Evolutionary conservation across 2,888 invertebrate species (phyloP), one percentile per base, ranked within the genome.

Genomic region (Hirtodrosophila histrioides): DNA sequence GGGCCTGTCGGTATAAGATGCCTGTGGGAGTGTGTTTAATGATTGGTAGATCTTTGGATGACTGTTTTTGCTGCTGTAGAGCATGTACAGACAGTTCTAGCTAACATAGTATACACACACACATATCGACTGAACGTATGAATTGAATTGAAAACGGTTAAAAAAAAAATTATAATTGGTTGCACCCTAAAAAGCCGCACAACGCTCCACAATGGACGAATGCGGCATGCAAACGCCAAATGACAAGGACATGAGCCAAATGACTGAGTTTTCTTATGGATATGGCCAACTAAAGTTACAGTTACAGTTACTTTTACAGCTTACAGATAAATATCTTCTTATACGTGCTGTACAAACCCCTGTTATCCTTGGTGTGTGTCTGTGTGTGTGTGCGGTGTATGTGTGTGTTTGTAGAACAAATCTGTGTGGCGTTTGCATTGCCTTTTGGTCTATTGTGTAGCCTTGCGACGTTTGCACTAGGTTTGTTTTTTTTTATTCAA

Each of bases 381-480:
- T 57, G 31, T 53, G 40, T 3, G 4, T 36, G 29, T 58, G 17
- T 17, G 17, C 17, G 17, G 17, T 17, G 17, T 17, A 17, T 17
- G 17, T 23, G n/a, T 11, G 10, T n/a, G 5, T 11, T 43, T 31
- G 4, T 33, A 17, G 11, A 12, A 44, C 10, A 54, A 9, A 10
- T 23, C 31, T 41, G 10, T 69, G n/a, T 69, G 68, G 29, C 81
- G 66, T 55, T 75, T 79, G 75, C 70, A 86, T 70, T 66, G 75
- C 78, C 86, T 86, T 84, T 88, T 49, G 58, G 88, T 90, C 86
- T 75, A 89, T 90, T 90, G 90, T 87, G 84, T 84, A 88, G 89
- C 84, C 68, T 75, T 68, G 77, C 86, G 72, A 69, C 85, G 45
- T 62, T 66, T 58, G 48, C 56, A 88, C 89, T 89, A 89, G 90